Base-by-base conservation (phyloP, 2,113 vertebrate genomes). In the Oncorhynchus keta region DNA sequence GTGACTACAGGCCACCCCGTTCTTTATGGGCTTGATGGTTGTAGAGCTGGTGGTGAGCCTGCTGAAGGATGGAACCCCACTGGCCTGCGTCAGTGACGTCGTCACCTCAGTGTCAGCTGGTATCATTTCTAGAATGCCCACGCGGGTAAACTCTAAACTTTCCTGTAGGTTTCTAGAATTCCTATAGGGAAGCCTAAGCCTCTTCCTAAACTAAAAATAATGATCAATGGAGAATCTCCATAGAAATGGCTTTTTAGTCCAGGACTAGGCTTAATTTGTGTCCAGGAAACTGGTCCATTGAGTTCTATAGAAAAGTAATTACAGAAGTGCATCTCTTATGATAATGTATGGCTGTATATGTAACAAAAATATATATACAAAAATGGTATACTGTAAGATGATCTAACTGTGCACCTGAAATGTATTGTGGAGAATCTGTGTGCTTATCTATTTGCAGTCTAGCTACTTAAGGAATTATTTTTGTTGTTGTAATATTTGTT, bases 61-160 rank as follows among this genome's bases (percentile, higher is more conserved):
- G 89, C 67, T 94, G 85, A 94, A 78, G 87, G 93, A 86, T 9
- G 93, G 87, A 55, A 86, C 89, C 5, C 74, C 87, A 1, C 35
- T 90, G 1, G 84, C 88, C 75, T 90, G 86, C 57, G 61, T 98
- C 80, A 94, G 93, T 35, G 96, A 97, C 74, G 91, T 91, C 76
- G 80, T 97, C 82, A 94, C 94, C 76, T 97, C 94, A 65, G 1
- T 98, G 51, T 95, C 95, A 26, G 90, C 95, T 3, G 96, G 97
- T 3, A 91, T 99, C 82, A 75, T 97, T 69, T 97, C 96, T 83
- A 91, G 85, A 83, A 87, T 98, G 67, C 95, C 96, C 20, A 68
- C 90, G 96, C 97, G 89, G 96, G 95, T 94, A 49, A 30, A 8
- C 72, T 22, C 18, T 5, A 1, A 55, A 55, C 14, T 74, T 55